Evolutionary conservation across 2,797 vertebrate genomes (phyloP), one percentile per base, ranked within the genome.

Genomic region (Parauchenoglanis ngamensis): DNA sequence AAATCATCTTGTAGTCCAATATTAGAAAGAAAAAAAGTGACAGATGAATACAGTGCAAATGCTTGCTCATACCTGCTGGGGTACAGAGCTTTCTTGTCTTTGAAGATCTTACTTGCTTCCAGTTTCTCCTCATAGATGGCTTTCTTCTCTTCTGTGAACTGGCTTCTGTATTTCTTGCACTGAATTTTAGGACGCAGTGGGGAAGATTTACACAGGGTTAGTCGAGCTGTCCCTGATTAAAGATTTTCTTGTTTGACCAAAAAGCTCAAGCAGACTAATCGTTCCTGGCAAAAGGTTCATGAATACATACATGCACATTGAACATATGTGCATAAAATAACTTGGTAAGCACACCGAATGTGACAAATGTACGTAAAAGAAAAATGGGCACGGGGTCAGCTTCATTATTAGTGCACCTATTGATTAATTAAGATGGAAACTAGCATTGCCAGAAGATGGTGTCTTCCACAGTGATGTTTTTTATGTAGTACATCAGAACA

Each of bases 91-190:
- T 99, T 99, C 92, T 98, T 99, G 93, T 98, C 97, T 94, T 98
- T 99, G 95, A 99, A 99, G 93, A 99, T 95, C 93, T 98, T 96
- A 54, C 98, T 99, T 67, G 98, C 98, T 94, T 98, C 97, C 91
- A 99, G 96, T 92, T 99, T 99, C 94, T 99, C 98, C 92, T 98
- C 97, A 85, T 96, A 99, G 89, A 98, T 94, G 0, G 97, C 97
- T 90, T 97, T 99, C 94, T 94, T 97, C 92, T 99, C 97, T 90
- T 97, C 96, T 52, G 98, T 99, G 95, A 99, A 99, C 77, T 96
- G 95, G 91, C 96, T 96, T 92, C 98, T 95, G 95, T 99, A 98
- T 93, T 97, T 98, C 94, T 99, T 99, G 94, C 98, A 99, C 98
- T 99, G 87, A 52, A 61, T 78, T 87, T 80, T 49, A 70, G 31